A percentile compares a stretch with the other conserved stretches of the same genome.
Conservation (phyloP, 1,140 invertebrate genomes). For the Drosophila watanabei region DNA sequence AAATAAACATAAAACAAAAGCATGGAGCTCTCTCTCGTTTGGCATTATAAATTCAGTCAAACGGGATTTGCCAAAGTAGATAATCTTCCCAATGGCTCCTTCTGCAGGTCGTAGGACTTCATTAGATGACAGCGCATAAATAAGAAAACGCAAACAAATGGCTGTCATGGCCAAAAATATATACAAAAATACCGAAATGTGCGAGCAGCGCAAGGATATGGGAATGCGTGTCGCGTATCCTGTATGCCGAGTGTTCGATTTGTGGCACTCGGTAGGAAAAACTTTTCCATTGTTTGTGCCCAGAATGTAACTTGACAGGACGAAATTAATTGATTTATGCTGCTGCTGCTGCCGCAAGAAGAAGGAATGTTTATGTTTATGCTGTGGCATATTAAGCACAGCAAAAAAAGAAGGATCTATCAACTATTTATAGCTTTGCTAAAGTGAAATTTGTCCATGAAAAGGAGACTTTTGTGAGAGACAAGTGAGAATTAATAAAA, state of each 20-base stretch:
- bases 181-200: conserved; percentile 21
- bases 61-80: conserved; percentile 43
- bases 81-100: conserved; percentile 37
- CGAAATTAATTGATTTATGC: conserved; percentile 80
- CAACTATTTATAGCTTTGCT: not conserved
- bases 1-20: conserved; percentile 20
- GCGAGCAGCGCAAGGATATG: not conserved
- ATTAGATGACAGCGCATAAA: conserved; percentile 60
- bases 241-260: conserved; percentile 40
- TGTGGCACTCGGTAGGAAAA: conserved; percentile 28
- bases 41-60: conserved; percentile 47
- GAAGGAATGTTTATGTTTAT: conserved; percentile 42
- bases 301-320: conserved; percentile 68
- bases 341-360: conserved; percentile 20
- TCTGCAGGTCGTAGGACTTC: conserved; percentile 43
- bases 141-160: conserved; percentile 54
- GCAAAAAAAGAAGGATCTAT: conserved; percentile 2
- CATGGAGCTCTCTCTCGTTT: not conserved
- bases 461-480: not conserved
- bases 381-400: conserved; percentile 5
- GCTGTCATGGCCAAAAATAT: conserved; percentile 54
- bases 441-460: not conserved
- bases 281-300: conserved; percentile 60
- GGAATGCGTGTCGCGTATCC: conserved; percentile 14
- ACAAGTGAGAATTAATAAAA: no score